Evolutionary conservation across 2,888 invertebrate species (phyloP), one percentile per base, ranked within the genome.

Genomic region (Cerceris ruficornis): DNA sequence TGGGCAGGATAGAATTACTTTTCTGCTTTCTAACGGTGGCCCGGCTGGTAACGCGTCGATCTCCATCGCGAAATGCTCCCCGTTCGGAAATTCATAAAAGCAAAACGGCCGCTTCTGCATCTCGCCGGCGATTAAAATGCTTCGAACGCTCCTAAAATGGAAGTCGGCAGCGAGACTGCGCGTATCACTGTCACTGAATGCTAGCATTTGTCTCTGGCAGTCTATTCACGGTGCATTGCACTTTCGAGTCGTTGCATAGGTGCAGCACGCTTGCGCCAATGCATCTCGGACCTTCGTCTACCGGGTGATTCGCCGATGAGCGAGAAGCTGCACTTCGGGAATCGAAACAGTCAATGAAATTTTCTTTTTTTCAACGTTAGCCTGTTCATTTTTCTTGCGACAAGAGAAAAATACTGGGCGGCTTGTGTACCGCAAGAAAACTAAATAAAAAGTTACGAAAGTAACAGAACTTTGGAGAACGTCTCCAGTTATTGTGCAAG

Each of bases 181-280:
- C 67, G 65, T 69, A 77, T 80, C 77, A 80, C 76, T 76, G 77
- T 79, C 83, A 75, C 82, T 80, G 80, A 83, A 80, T 78, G 77
- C 77, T 78, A 75, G 82, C 84, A 72, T 84, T 86, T 81, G 83
- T 86, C 85, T 83, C 76, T 81, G 81, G 76, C 75, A 81, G 81
- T 69, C 84, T 85, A 84, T 86, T 86, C 85, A 81, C 77, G 79
- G 88, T 87, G 81, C 88, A 84, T 87, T 88, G 86, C 88, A 87
- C 88, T 81, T 82, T 76, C 69, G 69, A 61, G 60, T 72, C 46
- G 68, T 70, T 61, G 46, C 41, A 39, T 54, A 58, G 57, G 28
- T 69, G 28, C 52, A 55, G 55, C 50, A 61, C 69, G 65, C 64
- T 57, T 49, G 77, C 65, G 82, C 43, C 65, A 75, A 69, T 67